Conservation (phyloP, 2,113 vertebrate genomes). For the Brachyhypopomus gauderio region DNA sequence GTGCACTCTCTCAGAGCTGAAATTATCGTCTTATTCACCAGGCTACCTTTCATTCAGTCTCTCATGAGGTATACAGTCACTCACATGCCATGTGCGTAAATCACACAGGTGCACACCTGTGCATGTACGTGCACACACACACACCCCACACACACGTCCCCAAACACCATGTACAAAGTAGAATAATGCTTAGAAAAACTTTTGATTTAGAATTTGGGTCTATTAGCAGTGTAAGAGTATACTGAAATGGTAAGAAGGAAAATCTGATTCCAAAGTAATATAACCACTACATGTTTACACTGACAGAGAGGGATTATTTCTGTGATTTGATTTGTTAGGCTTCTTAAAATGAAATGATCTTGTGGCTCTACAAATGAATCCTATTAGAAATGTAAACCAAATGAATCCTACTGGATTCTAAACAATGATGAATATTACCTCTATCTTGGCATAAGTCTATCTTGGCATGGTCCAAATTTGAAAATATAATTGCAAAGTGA, state of each 20-base stretch:
- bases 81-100: conserved; percentile 5
- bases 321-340: conserved; percentile 6
- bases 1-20: conserved; percentile 30
- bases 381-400: no score
- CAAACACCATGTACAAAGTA: neutral
- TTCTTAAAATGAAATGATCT: conserved; percentile 8
- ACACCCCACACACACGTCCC: neutral
- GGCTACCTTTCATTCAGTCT: conserved; percentile 36
- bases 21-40: conserved; percentile 44
- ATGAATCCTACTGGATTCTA: no score
- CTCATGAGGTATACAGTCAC: conserved; percentile 16
- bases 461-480: no score
- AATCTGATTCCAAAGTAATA: conserved; percentile 24
- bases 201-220: no score
- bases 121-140: neutral
- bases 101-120: no score
- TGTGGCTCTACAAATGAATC: conserved; percentile 1
- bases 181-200: no score
- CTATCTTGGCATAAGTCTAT: no score
- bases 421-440: no score
- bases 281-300: neutral
- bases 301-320: conserved; percentile 3
- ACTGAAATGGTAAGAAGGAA: neutral
- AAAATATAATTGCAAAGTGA: neutral
- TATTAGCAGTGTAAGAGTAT: neutral